phyloP scores from a whole-genome alignment of 2,888 invertebrate species.

The Gortyna flavago region DNA sequence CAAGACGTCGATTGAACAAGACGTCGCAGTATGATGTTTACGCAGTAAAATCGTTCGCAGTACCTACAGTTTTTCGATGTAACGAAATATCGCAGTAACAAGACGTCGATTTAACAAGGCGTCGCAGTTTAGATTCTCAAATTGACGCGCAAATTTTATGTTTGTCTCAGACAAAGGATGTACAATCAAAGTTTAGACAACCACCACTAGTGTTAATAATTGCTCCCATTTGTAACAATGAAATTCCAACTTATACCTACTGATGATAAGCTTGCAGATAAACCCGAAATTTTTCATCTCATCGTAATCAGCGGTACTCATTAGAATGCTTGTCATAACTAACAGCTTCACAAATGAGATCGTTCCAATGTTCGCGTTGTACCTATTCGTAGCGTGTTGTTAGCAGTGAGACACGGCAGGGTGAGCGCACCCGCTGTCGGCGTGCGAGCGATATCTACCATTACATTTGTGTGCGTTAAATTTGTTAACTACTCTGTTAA shows the following conservation, averaged over 20 bases:
- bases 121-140: background rate
- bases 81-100: too few relatives aligned
- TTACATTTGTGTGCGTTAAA: too few relatives aligned
- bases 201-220: background rate
- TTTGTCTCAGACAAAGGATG: background rate
- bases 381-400: conserved; percentile 10
- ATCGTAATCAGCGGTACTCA: conserved; percentile 20
- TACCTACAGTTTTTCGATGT: too few relatives aligned
- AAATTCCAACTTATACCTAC: background rate
- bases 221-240: background rate
- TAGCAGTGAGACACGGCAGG: conserved; percentile 3
- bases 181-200: background rate
- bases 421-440: conserved; percentile 26
- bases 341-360: conserved; percentile 50
- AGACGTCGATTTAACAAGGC: too few relatives aligned
- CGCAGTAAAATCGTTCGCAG: too few relatives aligned
- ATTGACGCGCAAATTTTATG: background rate
- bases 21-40: too few relatives aligned
- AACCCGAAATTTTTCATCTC: background rate
- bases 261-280: background rate
- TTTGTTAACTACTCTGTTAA: background rate
- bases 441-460: background rate
- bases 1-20: too few relatives aligned
- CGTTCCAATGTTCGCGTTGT: conserved; percentile 12
- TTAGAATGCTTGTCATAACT: conserved; percentile 26